Evolutionary conservation across 1,140 invertebrate genomes (phyloP).

Genomic region (Drosophila murphyi): DNA sequence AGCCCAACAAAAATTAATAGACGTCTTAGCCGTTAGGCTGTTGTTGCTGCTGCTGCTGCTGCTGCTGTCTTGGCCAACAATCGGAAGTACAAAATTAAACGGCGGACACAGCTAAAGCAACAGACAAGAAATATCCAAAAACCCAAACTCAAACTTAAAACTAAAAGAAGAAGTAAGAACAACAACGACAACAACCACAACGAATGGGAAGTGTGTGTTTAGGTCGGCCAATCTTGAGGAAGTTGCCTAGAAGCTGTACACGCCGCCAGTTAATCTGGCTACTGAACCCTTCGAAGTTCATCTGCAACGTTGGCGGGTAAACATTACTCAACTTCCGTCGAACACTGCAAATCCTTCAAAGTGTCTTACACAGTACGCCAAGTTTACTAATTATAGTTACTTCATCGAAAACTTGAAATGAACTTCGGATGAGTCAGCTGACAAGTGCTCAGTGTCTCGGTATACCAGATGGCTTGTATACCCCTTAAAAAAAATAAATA

Average conservation of each 20-base stretch:
- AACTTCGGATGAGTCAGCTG: conserved; percentile 23
- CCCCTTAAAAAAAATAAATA: too few relatives aligned
- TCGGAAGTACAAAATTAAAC: conserved; percentile 56
- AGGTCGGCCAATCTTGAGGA: conserved; percentile 2
- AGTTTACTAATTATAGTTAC: conserved; percentile 40
- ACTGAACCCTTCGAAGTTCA: conserved; percentile 44
- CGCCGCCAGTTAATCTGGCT: conserved; percentile 23
- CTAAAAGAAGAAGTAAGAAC: not conserved
- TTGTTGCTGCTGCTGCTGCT: conserved; percentile 4
- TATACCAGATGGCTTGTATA: too few relatives aligned
- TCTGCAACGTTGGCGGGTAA: conserved; percentile 15
- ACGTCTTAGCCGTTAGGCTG: conserved; percentile 24
- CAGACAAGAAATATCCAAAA: conserved; percentile 5
- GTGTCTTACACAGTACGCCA: conserved; percentile 10
- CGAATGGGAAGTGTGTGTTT: conserved; percentile 21
- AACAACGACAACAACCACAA: not conserved
- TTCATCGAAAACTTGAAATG: conserved; percentile 1
- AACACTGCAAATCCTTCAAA: conserved; percentile 34
- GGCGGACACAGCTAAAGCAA: conserved; percentile 30
- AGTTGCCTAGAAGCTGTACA: conserved; percentile 16
- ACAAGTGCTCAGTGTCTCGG: not conserved
- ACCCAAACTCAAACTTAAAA: conserved; percentile 12
- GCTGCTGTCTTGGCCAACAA: conserved; percentile 41
- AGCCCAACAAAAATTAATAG: conserved; percentile 38
- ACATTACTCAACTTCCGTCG: conserved; percentile 34